Evolutionary conservation across 2,113 vertebrate species (phyloP), one percentile per base, ranked within the genome.

Genomic region (Phrynosoma blainvillii): DNA sequence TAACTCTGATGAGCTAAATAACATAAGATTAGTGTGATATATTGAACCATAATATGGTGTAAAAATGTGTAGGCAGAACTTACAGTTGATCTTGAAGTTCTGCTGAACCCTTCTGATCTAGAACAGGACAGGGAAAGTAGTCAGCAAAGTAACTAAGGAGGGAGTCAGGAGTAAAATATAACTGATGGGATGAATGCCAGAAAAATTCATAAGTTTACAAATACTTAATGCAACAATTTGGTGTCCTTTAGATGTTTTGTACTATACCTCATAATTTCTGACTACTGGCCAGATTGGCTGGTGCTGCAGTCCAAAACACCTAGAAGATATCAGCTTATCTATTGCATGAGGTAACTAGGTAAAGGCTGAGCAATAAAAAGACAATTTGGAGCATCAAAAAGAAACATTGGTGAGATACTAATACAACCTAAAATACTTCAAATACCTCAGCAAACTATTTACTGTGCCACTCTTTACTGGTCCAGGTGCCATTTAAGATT

Each of bases 11-110:
- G 42, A 12, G 12, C 36, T 27, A 20, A 70, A 84, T 1, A 83
- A 18, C 3, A 83, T 47, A 40, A 36, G 42, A 5, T 54, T 13
- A 2, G 82, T n/a, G 4, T 21, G 14, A 47, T 16, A 71, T 70
- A 16, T 52, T 71, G 16, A 84, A 71, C 52, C 42, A 62, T 13
- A 18, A 62, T 62, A 18, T 16, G 59, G 47, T 81, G 40, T 30
- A 84, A 79, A 52, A 90, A 80, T 27, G 27, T 23, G 11, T 25
- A 52, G 66, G n/a, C 59, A 89, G n/a, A 92, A 95, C 95, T 96
- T 94, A 96, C 95, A 90, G 89, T 21, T 1, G 79, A 86, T 92
- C 91, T 59, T 88, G 89, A 86, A 78, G 71, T 90, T 85, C 89
- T 81, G 77, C 86, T 16, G 89, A 89, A 56, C 94, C 83, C 88